Evolutionary conservation across 2,797 vertebrate genomes (phyloP).

Genomic region (Sparus aurata): DNA sequence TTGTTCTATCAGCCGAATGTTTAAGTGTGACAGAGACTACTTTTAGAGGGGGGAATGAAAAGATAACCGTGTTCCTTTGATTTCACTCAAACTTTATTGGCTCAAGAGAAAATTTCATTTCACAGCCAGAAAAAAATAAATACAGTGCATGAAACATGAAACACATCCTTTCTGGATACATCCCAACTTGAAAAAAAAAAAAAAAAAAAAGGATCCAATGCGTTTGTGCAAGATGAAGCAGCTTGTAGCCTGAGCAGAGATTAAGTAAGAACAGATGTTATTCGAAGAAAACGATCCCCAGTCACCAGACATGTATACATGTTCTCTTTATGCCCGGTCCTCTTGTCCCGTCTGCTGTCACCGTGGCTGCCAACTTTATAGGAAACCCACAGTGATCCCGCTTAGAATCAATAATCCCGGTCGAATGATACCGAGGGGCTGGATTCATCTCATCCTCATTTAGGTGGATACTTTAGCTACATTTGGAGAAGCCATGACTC

Average conservation of each 20-base stretch:
- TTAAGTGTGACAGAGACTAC: conserved; percentile 14
- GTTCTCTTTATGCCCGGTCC: conserved; percentile 74
- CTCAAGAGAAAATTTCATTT: conserved; percentile 31
- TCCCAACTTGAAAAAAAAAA: conserved; percentile 17
- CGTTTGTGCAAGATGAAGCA: conserved; percentile 43
- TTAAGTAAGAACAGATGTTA: conserved; percentile 75
- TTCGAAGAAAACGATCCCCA: conserved; percentile 52
- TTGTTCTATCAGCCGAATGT: conserved; percentile 3
- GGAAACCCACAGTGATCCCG: conserved; percentile 91
- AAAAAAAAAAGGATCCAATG: conserved; percentile 27
- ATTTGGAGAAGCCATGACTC: conserved; percentile 92
- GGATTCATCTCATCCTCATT: conserved; percentile 88
- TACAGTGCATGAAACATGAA: conserved; percentile 24
- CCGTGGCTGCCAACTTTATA: conserved; percentile 90
- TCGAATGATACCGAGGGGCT: conserved; percentile 91
- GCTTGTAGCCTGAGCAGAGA: conserved; percentile 53
- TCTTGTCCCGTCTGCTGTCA: conserved; percentile 85
- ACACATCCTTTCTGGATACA: conserved; percentile 34
- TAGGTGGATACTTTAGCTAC: conserved; percentile 93
- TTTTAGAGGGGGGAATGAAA: neutral
- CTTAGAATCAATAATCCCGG: conserved; percentile 93
- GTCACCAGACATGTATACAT: conserved; percentile 67
- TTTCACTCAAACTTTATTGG: conserved; percentile 49
- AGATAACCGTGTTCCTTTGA: conserved; percentile 11
- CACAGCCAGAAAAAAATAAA: conserved; percentile 39